Evolutionary conservation across 2,888 invertebrate genomes (phyloP).

Genomic region (Auanema sp.): DNA sequence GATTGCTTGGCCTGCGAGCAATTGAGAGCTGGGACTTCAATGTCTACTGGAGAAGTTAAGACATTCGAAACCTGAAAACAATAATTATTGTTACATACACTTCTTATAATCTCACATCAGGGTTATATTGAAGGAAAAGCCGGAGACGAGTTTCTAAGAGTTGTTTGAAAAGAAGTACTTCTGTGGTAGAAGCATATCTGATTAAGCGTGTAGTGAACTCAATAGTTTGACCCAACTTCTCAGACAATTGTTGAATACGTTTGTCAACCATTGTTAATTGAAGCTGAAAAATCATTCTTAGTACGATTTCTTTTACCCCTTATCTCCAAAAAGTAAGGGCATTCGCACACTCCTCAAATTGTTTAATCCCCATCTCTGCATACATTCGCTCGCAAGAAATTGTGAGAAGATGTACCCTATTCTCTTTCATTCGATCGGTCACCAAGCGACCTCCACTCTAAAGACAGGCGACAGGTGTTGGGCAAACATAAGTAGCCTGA

Average conservation of each 20-base stretch:
- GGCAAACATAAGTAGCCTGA: conserved; percentile 4
- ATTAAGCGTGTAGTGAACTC: conserved; percentile 90
- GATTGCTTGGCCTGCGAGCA: conserved; percentile 19
- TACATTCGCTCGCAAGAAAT: no score
- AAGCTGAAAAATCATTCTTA: conserved; percentile 66
- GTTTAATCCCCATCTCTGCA: not conserved
- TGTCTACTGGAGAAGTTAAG: conserved; percentile 29
- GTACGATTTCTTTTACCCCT: conserved; percentile 7
- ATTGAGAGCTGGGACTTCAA: conserved; percentile 33
- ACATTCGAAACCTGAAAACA: conserved; percentile 17
- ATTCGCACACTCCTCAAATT: not conserved
- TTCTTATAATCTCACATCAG: conserved; percentile 79
- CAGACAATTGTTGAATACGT: conserved; percentile 88
- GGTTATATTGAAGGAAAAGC: conserved; percentile 69
- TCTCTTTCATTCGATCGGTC: no score
- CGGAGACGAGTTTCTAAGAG: conserved; percentile 87
- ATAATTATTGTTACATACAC: not conserved
- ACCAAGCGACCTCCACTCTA: not conserved
- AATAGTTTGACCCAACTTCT: conserved; percentile 75
- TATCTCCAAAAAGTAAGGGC: not conserved
- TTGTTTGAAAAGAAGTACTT: conserved; percentile 82
- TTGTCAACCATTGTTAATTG: conserved; percentile 83
- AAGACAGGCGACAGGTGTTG: conserved; percentile 4
- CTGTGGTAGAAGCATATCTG: conserved; percentile 81
- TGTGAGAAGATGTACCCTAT: no score